Conservation (phyloP, 1,140 invertebrate genomes). For the Drosophila arawakana region DNA sequence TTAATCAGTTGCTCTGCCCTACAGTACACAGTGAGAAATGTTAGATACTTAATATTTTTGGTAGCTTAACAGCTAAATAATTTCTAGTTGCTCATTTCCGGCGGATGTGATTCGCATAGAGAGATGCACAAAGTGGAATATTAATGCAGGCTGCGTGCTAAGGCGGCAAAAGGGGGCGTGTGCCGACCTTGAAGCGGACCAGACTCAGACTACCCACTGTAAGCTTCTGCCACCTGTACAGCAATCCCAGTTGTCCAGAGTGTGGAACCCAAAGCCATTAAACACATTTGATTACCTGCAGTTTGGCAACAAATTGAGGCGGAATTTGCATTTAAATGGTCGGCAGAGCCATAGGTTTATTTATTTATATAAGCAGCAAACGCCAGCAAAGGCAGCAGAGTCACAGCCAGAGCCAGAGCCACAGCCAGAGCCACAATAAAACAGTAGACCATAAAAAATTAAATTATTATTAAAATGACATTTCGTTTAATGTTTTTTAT, state of each 20-base stretch:
- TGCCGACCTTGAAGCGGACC: neutral
- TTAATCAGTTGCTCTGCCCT: constrained; percentile 59
- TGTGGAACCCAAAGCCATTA: constrained; percentile 43
- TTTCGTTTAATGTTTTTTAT: constrained; percentile 35
- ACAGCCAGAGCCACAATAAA: constrained; percentile 11
- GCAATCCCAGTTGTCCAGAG: constrained; percentile 9
- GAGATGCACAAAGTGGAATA: constrained; percentile 41
- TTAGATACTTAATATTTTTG: neutral
- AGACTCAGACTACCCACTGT: neutral
- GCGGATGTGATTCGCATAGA: constrained; percentile 68
- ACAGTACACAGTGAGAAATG: constrained; percentile 13
- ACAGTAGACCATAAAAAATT: constrained; percentile 8
- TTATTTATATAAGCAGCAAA: constrained; percentile 31
- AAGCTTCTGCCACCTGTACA: constrained; percentile 10
- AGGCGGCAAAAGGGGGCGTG: neutral
- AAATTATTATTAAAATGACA: constrained; percentile 45
- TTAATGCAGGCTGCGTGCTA: constrained; percentile 70
- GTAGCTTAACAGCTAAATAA: too few species aligned
- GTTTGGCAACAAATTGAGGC: neutral
- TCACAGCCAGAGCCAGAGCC: too few species aligned
- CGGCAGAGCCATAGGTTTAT: constrained; percentile 21
- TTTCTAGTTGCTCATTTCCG: constrained; percentile 65
- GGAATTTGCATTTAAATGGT: constrained; percentile 75
- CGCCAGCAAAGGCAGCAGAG: constrained; percentile 29
- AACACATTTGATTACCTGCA: constrained; percentile 66